Base-by-base conservation (phyloP, 1,140 invertebrate genomes). In the Drosophila sp. region DNA sequence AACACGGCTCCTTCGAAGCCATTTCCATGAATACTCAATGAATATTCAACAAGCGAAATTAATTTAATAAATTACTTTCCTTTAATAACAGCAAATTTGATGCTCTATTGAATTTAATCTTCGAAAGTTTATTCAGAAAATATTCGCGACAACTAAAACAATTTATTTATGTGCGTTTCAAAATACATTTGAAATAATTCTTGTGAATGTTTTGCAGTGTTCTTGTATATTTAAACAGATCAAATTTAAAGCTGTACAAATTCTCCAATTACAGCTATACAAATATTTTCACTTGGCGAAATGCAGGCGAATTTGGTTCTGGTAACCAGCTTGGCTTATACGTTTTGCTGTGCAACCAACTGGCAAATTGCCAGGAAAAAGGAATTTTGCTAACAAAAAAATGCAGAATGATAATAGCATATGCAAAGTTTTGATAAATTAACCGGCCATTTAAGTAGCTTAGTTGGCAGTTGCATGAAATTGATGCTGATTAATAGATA, bases 351-450 rank as follows among this genome's bases (percentile, higher is more conserved):
- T 56, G 74, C 74, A 58, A 46, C 56, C 69, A 77, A 36, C 69
- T 76, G 74, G 66, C 58, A 80, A 80, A 80, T 74, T 77, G 74
- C 32, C 65, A 54, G 62, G 64, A 70, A 79, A 61, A 56, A 25
- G 16, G 7, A 48, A 21, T 50, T 29, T 4, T 9, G 18, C 27
- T 57, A 18, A 43, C 59, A 62, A 62, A 41, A 62, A 62, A 41
- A 62, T 48, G 34, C 51, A 50, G 27, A 61, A 62, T 73, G 57
- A 69, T 62, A 21, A 21, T 48, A 48, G 71, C 57, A 74, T 70
- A 69, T 70, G 65, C 58, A 74, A 74, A 74, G 48, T 61, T 67
- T 56, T 69, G 65, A 73, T 73, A 73, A 73, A 69, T 69, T 62
- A 67, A 50, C 51, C 7, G 61, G 11, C 50, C n/a, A 48, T 64